Evolutionary conservation across 2,113 vertebrate genomes (phyloP), one percentile per base, ranked within the genome.

Genomic region (Sinosuthora webbiana): DNA sequence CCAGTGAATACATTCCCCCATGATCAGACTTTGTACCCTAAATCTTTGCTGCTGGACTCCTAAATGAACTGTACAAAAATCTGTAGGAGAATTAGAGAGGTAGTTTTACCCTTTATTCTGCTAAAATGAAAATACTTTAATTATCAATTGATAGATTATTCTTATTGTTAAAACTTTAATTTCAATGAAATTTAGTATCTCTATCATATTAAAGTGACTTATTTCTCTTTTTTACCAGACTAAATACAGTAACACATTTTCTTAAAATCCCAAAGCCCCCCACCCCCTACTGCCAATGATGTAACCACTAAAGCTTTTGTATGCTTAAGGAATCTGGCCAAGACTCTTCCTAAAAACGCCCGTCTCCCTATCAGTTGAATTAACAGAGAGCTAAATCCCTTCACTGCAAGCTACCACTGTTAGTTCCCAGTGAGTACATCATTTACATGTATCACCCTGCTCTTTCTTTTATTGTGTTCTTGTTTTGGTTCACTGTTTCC

Each of bases 361-460:
- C 59, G 69, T 89, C 82, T 96, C 49, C 33, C n/a, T 37, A 85
- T 94, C 89, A 87, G 50, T 6, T 87, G 90, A 97, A 94, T 93
- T 88, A 93, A 73, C 75, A 79, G 52, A 91, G 80, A 93, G 55
- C 89, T 83, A 94, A 74, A 79, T 83, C 90, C 83, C 89, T 89
- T 83, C 67, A 74, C 70, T 95, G 94, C 76, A 91, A 96, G 84
- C 63, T 65, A 87, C 92, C 44, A 49, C 79, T 89, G 94, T 87
- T 91, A 95, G 84, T 89, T 94, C 89, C 92, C 95, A 95, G 93
- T 83, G 92, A 95, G 93, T 89, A 94, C 95, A 95, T 96, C 83
- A 96, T 97, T 97, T 97, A 94, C 96, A 96, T 96, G 95, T 96
- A 85, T 87, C 74, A 91, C 67, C 90, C 45, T 50, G 69, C 80